Base-by-base conservation (phyloP, 2,888 invertebrate genomes). In the Machimus rusticus region DNA sequence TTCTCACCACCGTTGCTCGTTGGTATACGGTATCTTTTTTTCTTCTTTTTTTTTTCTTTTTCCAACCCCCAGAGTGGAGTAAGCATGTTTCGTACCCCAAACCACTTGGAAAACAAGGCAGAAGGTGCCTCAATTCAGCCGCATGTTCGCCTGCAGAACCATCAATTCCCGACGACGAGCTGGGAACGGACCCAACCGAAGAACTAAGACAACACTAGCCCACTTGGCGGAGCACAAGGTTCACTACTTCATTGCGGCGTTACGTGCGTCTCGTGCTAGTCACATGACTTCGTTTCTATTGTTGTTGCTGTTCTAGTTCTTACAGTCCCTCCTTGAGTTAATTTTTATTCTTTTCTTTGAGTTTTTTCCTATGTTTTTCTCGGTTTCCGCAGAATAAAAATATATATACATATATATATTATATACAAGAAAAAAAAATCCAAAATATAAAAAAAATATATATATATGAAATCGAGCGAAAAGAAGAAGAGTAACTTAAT, bases 201-300 rank as follows among this genome's bases (percentile, higher is more conserved):
- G 66, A 76, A 77, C 85, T 85, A 85, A 85, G 51, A 46, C 55
- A 86, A 86, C 86, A 76, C 55, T 77, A 51, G 51, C 55, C 51
- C 79, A 74, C 81, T 87, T 87, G 81, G 81, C 81, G 81, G 84
- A 82, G 84, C 39, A 90, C 89, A 90, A 89, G 89, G 87, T 89
- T 90, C 90, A 90, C 90, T 84, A 66, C 82, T 90, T 92, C 92
- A 92, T 92, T 92, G 92, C 92, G 92, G 92, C 92, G 92, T 92
- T 92, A 92, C 92, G 92, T 92, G 92, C 92, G 92, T 91, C 91
- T 92, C 91, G 92, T 92, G 92, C 91, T 91, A 92, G 91, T 92
- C 90, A 89, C 89, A 89, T 88, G 89, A 89, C 77, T 84, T 86
- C 88, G 88, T 88, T 86, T 86, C 86, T 66, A 66, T 74, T 74